Percentiles rank a stretch among this genome's conserved stretches.
phyloP scores from a whole-genome alignment of 2,797 vertebrate genomes.

The Neosilurus hyrtlii region DNA sequence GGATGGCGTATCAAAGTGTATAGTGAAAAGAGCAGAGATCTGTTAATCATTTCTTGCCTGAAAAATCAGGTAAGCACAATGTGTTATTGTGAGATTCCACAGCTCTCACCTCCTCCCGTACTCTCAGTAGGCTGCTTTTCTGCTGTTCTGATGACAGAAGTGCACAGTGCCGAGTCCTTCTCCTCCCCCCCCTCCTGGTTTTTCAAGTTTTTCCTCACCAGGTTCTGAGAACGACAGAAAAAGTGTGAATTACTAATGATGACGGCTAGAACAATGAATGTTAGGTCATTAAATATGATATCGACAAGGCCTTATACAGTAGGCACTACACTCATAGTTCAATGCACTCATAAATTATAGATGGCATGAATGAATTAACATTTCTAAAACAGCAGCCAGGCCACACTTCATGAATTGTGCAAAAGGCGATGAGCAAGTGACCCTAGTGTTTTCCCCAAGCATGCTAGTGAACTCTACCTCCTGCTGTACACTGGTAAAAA shows the following conservation, averaged over 20 bases:
- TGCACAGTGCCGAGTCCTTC: constrained; percentile 42
- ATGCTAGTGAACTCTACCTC: constrained; percentile 64
- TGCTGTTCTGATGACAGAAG: constrained; percentile 45
- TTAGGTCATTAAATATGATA: constrained; percentile 57
- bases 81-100: constrained; percentile 38
- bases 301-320: constrained; percentile 57
- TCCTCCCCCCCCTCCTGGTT: constrained; percentile 61
- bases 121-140: constrained; percentile 56
- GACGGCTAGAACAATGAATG: constrained; percentile 43
- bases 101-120: constrained; percentile 66
- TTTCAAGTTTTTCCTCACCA: constrained; percentile 73
- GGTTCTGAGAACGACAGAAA: constrained; percentile 60
- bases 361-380: constrained; percentile 65
- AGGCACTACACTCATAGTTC: constrained; percentile 61
- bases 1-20: constrained; percentile 23
- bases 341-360: constrained; percentile 66
- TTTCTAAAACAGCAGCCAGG: constrained; percentile 59
- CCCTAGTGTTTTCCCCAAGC: constrained; percentile 59
- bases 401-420: constrained; percentile 68
- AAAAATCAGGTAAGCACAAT: constrained; percentile 32
- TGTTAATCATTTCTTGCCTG: constrained; percentile 23
- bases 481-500: constrained; percentile 75
- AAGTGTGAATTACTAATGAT: constrained; percentile 43
- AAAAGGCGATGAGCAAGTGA: constrained; percentile 51
- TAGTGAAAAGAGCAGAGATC: constrained; percentile 18